phyloP scores from a whole-genome alignment of 92 coral and sea anemone genomes.

The Blastomussa wellsi region DNA sequence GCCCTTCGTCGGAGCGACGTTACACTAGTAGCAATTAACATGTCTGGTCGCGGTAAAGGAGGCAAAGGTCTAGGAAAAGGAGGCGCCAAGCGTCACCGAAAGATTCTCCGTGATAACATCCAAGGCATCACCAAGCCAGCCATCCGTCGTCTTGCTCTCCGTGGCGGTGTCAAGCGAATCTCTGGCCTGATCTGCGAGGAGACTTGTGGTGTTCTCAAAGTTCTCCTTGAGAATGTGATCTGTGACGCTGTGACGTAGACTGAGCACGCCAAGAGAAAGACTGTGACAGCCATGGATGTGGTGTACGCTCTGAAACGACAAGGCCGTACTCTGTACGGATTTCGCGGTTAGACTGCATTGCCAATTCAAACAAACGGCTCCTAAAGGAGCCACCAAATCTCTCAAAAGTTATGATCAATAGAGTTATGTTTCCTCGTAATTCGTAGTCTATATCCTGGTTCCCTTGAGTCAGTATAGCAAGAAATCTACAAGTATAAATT shows the following conservation, averaged over 20 bases:
- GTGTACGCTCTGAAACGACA: slow-evolving; percentile 92
- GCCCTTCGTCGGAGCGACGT: too few species aligned
- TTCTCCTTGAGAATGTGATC: slow-evolving; percentile 93
- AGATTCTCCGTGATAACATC: slow-evolving; percentile 64
- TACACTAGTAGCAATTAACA: slow-evolving; percentile 12
- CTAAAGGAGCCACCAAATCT: slow-evolving; percentile 88
- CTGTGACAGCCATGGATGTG: slow-evolving; percentile 95
- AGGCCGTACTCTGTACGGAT: slow-evolving; percentile 96
- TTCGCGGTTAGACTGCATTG: slow-evolving; percentile 65
- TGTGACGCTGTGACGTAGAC: slow-evolving; percentile 97
- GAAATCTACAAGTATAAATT: too few species aligned
- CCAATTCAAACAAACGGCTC: slow-evolving; percentile 69
- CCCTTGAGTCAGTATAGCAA: not conserved
- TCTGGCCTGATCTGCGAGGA: slow-evolving; percentile 82
- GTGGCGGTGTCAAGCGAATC: slow-evolving; percentile 92
- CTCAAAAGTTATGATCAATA: slow-evolving; percentile 11
- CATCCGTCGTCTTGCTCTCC: slow-evolving; percentile 93
- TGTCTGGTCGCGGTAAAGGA: slow-evolving; percentile 92
- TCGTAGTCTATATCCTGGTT: not conserved
- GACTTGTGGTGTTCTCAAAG: slow-evolving; percentile 95
- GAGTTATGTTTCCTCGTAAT: not conserved
- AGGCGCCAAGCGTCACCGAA: slow-evolving; percentile 98
- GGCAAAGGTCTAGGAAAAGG: slow-evolving; percentile 98
- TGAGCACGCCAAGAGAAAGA: slow-evolving; percentile 95
- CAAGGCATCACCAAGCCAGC: slow-evolving; percentile 92